These are phyloP conservation scores for Troides oblongomaculatus DNA, from an alignment of 2,888 invertebrate genomes.

Conservation along the genomic window DNA sequence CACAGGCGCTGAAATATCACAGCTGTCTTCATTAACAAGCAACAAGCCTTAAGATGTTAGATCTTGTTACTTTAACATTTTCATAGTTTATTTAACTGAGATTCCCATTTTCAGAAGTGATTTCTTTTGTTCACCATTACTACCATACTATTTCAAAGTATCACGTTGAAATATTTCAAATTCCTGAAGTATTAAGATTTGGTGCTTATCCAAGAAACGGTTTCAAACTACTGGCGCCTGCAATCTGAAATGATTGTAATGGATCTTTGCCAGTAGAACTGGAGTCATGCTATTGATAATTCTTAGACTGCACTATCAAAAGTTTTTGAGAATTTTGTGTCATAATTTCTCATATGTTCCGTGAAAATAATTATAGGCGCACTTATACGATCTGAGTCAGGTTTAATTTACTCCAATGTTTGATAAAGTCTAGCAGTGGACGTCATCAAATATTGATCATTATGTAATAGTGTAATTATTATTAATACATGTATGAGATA, in stretches of 20 bases:
- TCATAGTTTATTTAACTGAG: no score
- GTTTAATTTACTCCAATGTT: no score
- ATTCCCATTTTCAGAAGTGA: not conserved
- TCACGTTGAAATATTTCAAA: not conserved
- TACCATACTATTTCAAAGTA: not conserved
- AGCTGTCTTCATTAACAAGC: no score
- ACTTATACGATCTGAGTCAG: no score
- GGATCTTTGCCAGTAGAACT: slow-evolving; percentile 25
- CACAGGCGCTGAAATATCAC: no score
- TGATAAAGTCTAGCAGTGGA: no score
- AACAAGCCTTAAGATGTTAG: not conserved
- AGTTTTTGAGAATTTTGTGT: not conserved
- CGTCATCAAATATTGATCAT: no score
- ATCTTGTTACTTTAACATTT: not conserved
- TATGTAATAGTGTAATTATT: no score
- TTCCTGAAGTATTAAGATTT: slow-evolving; percentile 19
- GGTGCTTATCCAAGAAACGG: slow-evolving; percentile 24
- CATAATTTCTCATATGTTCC: not conserved
- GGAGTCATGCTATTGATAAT: slow-evolving; percentile 15
- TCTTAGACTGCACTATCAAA: not conserved
- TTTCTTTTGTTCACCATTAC: not conserved
- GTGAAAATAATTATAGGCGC: not conserved
- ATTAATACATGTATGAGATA: no score
- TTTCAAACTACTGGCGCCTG: slow-evolving; percentile 20
- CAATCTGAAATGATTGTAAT: slow-evolving; percentile 26